Evolutionary conservation across 2,113 vertebrate genomes (phyloP), one percentile per base, ranked within the genome.

Genomic region (Poeciliopsis prolifica): DNA sequence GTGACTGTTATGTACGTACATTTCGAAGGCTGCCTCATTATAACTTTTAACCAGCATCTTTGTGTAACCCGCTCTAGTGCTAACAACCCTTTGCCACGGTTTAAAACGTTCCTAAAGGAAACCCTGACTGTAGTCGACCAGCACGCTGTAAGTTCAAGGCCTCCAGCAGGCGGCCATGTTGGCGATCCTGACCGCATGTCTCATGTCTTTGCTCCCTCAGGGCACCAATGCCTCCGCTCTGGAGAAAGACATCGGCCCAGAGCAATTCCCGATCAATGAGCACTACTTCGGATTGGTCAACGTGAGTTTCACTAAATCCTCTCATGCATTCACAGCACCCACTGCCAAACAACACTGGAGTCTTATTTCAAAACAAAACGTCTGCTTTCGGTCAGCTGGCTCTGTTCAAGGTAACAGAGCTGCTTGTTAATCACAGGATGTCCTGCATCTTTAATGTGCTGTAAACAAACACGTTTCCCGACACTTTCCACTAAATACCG

Each of bases 141-240:
- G 35, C 35, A 37, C 10, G 7, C 5, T 19, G 40, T 0, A 33
- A 87, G 17, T 48, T 48, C 44, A 48, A 6, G 44, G 17, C 17
- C 17, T 19, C 44, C 44, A 19, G 14, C 15, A 48, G 44, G 14
- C 14, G 73, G 0, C 33, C 61, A 60, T 29, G 22, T 0, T 14
- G 22, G 58, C 37, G 26, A 68, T 68, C 17, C 0, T 51, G 29
- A 67, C 24, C 17, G 33, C 26, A 30, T n/a, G 4, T 78, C 29
- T 75, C 8, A 0, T 74, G 54, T 70, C 15, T 80, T 68, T 82
- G 61, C 85, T 30, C 79, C 73, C 62, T 65, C 80, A 99, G 97
- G 97, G 97, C 97, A 98, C 97, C 96, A 99, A 98, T 98, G 97
- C 97, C 97, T 99, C 97, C 94, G 97, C 97, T 97, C 96, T 99